Conservation (phyloP, 2,888 invertebrate species). For the Rhagium mordax region DNA sequence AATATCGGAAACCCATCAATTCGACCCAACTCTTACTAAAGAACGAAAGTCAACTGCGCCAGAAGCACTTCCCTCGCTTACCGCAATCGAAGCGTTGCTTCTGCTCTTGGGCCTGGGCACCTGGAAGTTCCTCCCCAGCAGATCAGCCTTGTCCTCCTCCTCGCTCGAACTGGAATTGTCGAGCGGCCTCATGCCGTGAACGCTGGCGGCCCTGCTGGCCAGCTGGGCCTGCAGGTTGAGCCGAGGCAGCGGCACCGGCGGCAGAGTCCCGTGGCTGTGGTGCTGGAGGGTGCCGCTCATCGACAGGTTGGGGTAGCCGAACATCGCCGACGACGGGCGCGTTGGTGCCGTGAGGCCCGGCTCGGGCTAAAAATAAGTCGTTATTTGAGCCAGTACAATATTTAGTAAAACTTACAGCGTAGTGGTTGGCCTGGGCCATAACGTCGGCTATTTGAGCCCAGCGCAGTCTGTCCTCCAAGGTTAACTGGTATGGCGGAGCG, state of each 20-base stretch:
- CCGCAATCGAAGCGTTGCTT: slow-evolving; percentile 78
- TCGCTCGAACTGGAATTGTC: slow-evolving; percentile 75
- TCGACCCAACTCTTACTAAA: too few relatives aligned
- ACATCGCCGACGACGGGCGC: slow-evolving; percentile 87
- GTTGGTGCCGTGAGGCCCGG: slow-evolving; percentile 78
- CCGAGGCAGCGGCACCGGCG: slow-evolving; percentile 82
- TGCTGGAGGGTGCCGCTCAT: slow-evolving; percentile 70
- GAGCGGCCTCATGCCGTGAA: slow-evolving; percentile 68
- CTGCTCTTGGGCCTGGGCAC: slow-evolving; percentile 89
- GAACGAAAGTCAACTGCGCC: too few relatives aligned
- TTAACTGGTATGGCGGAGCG: slow-evolving; percentile 85
- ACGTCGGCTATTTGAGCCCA: slow-evolving; percentile 94
- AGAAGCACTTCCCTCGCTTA: too few relatives aligned
- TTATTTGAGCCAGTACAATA: too few relatives aligned
- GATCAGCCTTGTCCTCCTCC: slow-evolving; percentile 83
- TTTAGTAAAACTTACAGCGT: slow-evolving; percentile 88
- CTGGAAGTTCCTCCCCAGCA: slow-evolving; percentile 81
- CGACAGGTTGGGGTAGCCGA: slow-evolving; percentile 80
- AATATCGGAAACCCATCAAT: too few relatives aligned
- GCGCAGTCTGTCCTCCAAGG: slow-evolving; percentile 84
- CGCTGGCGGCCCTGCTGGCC: slow-evolving; percentile 62
- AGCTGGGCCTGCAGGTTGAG: slow-evolving; percentile 71
- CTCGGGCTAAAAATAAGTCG: slow-evolving; percentile 79
- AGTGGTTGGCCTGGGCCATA: slow-evolving; percentile 88
- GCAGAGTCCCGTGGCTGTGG: slow-evolving; percentile 68